Evolutionary conservation across 2,797 vertebrate species (phyloP).

Genomic region (Arctocebus calabarensis): DNA sequence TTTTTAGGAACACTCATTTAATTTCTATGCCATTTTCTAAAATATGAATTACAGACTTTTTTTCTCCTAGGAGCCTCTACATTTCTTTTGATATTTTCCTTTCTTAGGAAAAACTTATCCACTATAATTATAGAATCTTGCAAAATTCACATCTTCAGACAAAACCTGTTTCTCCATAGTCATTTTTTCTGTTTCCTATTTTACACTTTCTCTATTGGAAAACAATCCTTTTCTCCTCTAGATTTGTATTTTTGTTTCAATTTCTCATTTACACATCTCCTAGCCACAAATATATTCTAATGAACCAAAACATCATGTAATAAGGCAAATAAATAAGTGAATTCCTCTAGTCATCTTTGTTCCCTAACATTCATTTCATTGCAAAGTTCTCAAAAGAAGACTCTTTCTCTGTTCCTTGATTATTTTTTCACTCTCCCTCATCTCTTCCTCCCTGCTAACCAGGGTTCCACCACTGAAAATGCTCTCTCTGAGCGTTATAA

Average conservation of each 20-base stretch:
- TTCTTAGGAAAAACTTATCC: neutral
- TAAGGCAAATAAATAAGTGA: neutral
- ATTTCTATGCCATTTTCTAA: neutral
- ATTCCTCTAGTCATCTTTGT: neutral
- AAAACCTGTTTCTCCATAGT: neutral
- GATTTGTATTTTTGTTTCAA: neutral
- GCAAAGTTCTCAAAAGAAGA: neutral
- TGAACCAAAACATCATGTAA: slow-evolving; percentile 31
- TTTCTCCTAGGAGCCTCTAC: neutral
- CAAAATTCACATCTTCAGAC: neutral
- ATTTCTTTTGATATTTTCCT: neutral
- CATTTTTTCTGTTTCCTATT: neutral
- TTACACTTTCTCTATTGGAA: neutral
- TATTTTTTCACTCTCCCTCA: neutral
- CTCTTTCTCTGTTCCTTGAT: neutral
- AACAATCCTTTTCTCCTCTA: neutral
- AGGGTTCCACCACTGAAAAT: neutral
- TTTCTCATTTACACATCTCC: slow-evolving; percentile 6
- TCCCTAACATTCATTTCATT: neutral
- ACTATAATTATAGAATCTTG: neutral
- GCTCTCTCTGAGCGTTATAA: neutral
- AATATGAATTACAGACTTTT: neutral
- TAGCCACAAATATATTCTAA: neutral
- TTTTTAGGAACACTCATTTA: slow-evolving; percentile 12
- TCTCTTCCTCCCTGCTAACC: slow-evolving; percentile 14